Evolutionary conservation across 2,888 invertebrate genomes (phyloP).

Genomic region (Cynaeus angustus): DNA sequence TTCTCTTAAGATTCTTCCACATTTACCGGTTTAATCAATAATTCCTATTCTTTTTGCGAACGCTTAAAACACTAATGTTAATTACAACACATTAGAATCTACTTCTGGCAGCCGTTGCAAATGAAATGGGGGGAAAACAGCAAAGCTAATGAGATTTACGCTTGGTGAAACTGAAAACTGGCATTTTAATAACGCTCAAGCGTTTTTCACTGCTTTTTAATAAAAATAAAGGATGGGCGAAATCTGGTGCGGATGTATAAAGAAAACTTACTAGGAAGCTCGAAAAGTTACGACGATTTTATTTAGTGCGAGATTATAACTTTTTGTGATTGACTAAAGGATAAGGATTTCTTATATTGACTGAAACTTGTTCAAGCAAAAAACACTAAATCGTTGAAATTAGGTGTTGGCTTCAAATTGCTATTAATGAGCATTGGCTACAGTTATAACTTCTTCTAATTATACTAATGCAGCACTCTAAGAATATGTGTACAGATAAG

Average conservation of each 20-base stretch:
- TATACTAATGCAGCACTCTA: conserved; percentile 13
- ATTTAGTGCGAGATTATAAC: background rate
- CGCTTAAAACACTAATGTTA: conserved; percentile 7
- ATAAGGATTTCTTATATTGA: conserved; percentile 2
- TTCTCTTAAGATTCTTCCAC: background rate
- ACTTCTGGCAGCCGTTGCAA: conserved; percentile 13
- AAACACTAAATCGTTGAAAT: background rate
- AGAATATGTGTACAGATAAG: conserved; percentile 3
- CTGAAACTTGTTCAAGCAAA: background rate
- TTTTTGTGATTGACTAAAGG: background rate
- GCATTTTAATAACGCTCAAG: conserved; percentile 18
- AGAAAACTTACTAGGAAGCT: conserved; percentile 3
- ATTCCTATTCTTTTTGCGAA: conserved; percentile 12
- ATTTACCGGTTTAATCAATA: conserved; percentile 12
- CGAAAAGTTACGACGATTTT: conserved; percentile 2
- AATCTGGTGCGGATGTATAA: background rate
- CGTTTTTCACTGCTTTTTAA: conserved; percentile 6
- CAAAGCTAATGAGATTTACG: conserved; percentile 27
- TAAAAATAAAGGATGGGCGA: conserved; percentile 5
- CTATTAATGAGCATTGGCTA: conserved; percentile 13
- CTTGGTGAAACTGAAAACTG: conserved; percentile 16
- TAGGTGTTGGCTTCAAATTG: background rate
- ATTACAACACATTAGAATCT: conserved; percentile 12
- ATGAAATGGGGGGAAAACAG: conserved; percentile 18
- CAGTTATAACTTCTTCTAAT: conserved; percentile 20